Conservation (phyloP, 1,140 invertebrate genomes). For the Vanessa atalanta region DNA sequence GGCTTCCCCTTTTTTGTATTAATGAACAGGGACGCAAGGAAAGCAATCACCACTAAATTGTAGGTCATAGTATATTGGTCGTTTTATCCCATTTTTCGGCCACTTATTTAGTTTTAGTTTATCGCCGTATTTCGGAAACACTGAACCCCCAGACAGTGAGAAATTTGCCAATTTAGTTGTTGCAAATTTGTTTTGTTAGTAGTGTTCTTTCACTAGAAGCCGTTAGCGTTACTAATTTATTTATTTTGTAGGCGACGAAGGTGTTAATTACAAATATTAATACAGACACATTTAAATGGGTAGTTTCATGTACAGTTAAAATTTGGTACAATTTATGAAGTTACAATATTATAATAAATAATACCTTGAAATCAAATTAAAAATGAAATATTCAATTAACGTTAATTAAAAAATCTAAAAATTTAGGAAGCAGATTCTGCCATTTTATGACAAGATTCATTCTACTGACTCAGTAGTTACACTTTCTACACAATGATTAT, state of each 20-base stretch:
- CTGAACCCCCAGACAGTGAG: slow-evolving; percentile 66
- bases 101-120: slow-evolving; percentile 77
- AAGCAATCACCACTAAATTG: slow-evolving; percentile 42
- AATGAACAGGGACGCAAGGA: slow-evolving; percentile 32
- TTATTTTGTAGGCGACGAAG: slow-evolving; percentile 20
- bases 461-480: no score
- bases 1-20: slow-evolving; percentile 38
- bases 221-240: slow-evolving; percentile 28
- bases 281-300: background rate
- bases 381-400: no score
- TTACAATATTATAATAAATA: no score
- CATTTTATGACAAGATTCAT: no score
- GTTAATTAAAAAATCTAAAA: no score
- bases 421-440: no score
- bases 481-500: no score
- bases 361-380: no score
- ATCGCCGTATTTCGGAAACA: slow-evolving; percentile 61
- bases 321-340: no score
- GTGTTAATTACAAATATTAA: slow-evolving; percentile 13
- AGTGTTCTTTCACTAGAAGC: slow-evolving; percentile 38
- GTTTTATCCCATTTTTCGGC: slow-evolving; percentile 63
- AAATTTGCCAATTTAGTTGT: slow-evolving; percentile 73
- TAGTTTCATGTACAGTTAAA: no score
- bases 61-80: slow-evolving; percentile 49
- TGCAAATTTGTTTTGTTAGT: slow-evolving; percentile 70